Base-by-base conservation (phyloP, 2,797 vertebrate species). In the Pseudochromis fuscus region DNA sequence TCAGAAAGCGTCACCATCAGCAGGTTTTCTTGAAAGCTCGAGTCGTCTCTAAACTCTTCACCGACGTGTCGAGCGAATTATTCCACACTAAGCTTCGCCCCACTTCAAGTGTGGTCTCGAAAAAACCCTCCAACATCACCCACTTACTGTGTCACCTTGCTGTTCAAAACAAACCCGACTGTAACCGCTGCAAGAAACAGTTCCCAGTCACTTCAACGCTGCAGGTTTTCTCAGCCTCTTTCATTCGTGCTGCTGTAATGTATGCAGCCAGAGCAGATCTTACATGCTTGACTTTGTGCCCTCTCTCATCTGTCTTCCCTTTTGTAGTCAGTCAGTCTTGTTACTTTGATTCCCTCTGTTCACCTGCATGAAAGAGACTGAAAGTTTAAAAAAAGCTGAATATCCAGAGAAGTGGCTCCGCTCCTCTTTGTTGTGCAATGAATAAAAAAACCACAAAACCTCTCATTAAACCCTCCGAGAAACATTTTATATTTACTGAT, bases 1-100 rank as follows among this genome's bases (percentile, higher is more conserved):
- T 91, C 91, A 88, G 11, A 80, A 74, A 60, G 61, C 5, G 16
- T 91, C 81, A 86, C 38, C 72, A 52, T 91, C 89, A 90, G 75
- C 76, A 61, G 42, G 48, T 81, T 84, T 83, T 62, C 9, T 57
- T 69, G 55, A 67, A 74, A 59, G 37, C 67, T 75, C 19, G 7
- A 30, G 33, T 67, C 12, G 1, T 72, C 67, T 55, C 57, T 51
- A 21, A 67, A 73, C 63, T 44, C 64, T 63, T 72, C 55, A 42
- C 46, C 38, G 19, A 27, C 27, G 62, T 51, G 49, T 56, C 21
- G 30, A 30, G 66, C 77, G 38, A 61, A 60, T 84, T 83, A 71
- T 76, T 83, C 52, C 65, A 56, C 49, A 64, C 33, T 38, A 23
- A 59, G 58, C 21, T 19, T 67, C 25, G 42, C 46, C 46, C 49